Conservation (phyloP, 2,113 vertebrate genomes). For the Papio anubis region DNA sequence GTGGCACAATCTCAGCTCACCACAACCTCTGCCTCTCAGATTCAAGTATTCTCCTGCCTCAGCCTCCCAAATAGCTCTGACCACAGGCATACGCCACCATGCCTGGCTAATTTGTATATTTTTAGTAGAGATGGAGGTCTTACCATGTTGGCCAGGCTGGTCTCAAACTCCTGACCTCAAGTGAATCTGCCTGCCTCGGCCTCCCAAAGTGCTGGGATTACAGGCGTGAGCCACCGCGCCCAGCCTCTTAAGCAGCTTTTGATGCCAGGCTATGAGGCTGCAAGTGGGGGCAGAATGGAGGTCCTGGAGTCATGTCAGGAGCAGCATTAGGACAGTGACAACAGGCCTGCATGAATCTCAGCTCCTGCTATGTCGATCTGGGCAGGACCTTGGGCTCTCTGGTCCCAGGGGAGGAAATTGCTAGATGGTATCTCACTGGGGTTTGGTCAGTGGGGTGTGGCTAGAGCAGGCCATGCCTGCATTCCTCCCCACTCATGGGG, state of each 20-base stretch:
- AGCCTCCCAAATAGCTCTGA: too few species aligned
- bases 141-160: too few species aligned
- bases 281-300: background rate
- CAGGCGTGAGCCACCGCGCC: fast-evolving
- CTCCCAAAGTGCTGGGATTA: background rate
- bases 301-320: fast-evolving
- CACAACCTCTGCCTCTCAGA: too few species aligned
- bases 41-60: too few species aligned
- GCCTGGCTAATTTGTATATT: too few species aligned
- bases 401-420: background rate
- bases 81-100: too few species aligned
- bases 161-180: too few species aligned
- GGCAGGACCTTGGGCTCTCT: background rate
- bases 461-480: background rate
- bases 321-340: background rate
- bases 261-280: background rate
- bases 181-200: too few species aligned
- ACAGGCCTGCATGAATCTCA: background rate
- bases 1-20: too few species aligned
- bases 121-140: too few species aligned
- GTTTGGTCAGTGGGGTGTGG: background rate
- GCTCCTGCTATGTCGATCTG: background rate
- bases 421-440: background rate
- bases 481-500: fast-evolving
- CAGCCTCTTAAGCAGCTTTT: background rate